Evolutionary conservation across 2,113 vertebrate genomes (phyloP).

Genomic region (Neoarius graeffei): DNA sequence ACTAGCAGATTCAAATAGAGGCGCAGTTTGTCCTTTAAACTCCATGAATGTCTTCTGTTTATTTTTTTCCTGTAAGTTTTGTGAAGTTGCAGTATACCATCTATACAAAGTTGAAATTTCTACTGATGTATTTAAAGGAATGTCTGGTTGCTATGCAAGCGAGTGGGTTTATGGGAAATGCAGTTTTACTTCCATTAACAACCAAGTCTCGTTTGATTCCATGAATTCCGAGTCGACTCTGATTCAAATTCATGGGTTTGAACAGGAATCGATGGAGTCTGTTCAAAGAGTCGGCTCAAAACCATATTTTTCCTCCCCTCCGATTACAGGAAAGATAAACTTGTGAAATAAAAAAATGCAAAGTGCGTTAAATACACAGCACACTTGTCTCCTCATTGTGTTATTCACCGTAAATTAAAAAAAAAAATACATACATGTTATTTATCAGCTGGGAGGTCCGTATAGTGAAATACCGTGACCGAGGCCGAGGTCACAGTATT

Average conservation of each 20-base stretch:
- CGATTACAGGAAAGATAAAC: background rate
- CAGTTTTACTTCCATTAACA: background rate
- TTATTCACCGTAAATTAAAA: background rate
- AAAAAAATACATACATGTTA: background rate
- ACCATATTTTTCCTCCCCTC: background rate
- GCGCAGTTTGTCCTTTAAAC: background rate
- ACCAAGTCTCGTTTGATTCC: background rate
- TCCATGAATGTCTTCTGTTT: background rate
- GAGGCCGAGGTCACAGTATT: no score
- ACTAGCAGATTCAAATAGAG: constrained; percentile 47
- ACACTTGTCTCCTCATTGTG: background rate
- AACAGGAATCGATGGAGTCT: background rate
- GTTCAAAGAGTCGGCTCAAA: background rate
- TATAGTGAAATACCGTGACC: no score
- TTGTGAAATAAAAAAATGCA: background rate
- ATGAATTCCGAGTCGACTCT: background rate
- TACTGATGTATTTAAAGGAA: background rate
- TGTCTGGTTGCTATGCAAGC: constrained; percentile 55
- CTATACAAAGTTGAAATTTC: background rate
- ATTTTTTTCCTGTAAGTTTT: background rate
- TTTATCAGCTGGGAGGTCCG: no score
- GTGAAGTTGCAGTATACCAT: background rate
- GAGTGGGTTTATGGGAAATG: constrained; percentile 23
- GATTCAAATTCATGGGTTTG: background rate
- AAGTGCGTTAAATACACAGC: background rate